Evolutionary conservation across 2,113 vertebrate species (phyloP).

Genomic region (Perca flavescens): DNA sequence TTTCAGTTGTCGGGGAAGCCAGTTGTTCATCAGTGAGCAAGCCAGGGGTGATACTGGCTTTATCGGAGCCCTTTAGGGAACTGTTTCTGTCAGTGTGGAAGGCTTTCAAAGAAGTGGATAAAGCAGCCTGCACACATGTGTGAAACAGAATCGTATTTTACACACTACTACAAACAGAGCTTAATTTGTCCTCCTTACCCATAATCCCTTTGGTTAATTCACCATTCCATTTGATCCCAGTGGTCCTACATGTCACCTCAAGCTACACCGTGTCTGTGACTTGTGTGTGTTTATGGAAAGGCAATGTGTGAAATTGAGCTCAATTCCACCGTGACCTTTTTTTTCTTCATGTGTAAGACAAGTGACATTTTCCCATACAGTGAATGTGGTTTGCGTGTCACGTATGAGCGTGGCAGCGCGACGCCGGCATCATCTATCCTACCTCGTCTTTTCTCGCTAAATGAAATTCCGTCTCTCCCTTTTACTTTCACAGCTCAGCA

Average conservation of each 20-base stretch:
- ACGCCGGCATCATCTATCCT: slow-evolving; percentile 20
- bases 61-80: slow-evolving; percentile 35
- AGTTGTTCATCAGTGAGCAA: slow-evolving; percentile 58
- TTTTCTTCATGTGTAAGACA: not conserved
- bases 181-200: slow-evolving; percentile 62
- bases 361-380: not conserved
- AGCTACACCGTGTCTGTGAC: not conserved
- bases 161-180: slow-evolving; percentile 53
- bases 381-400: not conserved
- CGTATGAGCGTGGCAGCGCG: not conserved
- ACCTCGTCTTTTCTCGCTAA: slow-evolving; percentile 25
- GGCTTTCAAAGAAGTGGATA: slow-evolving; percentile 56
- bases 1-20: slow-evolving; percentile 43
- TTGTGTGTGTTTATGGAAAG: not conserved
- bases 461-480: slow-evolving; percentile 50
- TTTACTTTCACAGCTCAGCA: slow-evolving; percentile 69
- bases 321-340: not conserved
- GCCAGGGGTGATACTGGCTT: slow-evolving; percentile 54
- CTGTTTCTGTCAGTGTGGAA: slow-evolving; percentile 30
- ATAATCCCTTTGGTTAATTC: slow-evolving; percentile 70
- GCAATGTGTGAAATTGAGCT: slow-evolving; percentile 32
- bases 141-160: slow-evolving; percentile 64
- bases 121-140: slow-evolving; percentile 31
- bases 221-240: slow-evolving; percentile 45
- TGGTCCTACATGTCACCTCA: slow-evolving; percentile 31